Percentiles rank a stretch among this genome's conserved stretches.
These are phyloP conservation scores for Bradypus variegatus DNA, from an alignment of 2,797 vertebrate genomes.

Conservation along the genomic window DNA sequence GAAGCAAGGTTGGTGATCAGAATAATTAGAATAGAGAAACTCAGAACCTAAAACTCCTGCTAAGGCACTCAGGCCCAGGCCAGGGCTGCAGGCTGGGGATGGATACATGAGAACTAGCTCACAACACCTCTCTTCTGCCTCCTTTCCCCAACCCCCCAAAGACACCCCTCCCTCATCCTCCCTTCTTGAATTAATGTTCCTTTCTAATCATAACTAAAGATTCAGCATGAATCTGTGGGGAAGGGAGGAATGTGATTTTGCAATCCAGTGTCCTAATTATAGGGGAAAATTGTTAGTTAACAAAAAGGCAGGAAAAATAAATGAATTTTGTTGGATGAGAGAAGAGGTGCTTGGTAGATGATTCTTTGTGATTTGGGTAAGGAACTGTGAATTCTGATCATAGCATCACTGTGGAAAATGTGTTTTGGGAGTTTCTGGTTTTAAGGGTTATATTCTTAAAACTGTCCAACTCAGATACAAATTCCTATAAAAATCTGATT, in stretches of 20 bases:
- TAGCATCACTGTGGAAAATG: constrained; percentile 29
- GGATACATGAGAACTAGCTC: not conserved
- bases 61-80: constrained; percentile 3
- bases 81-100: not conserved
- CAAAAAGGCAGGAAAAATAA: constrained; percentile 22
- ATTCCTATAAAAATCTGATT: constrained; percentile 37
- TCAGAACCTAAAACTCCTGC: not conserved
- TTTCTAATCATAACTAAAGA: constrained; percentile 39
- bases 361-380: not conserved
- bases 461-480: not conserved
- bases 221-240: constrained; percentile 24
- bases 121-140: not conserved
- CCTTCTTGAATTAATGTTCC: constrained; percentile 28
- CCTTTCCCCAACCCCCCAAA: not conserved
- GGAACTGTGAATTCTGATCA: not conserved
- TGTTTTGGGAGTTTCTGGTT: not conserved
- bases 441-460: not conserved
- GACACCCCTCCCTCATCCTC: not conserved
- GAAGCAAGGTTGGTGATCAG: constrained; percentile 12
- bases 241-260: constrained; percentile 50
- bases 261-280: constrained; percentile 46
- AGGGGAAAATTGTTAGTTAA: constrained; percentile 27
- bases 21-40: constrained; percentile 9
- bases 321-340: not conserved
- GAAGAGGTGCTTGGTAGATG: not conserved